A percentile compares a stretch with the other conserved stretches of the same genome.
Evolutionary conservation across 2,113 vertebrate genomes (phyloP).

Genomic region (Clarias macrocephalus): DNA sequence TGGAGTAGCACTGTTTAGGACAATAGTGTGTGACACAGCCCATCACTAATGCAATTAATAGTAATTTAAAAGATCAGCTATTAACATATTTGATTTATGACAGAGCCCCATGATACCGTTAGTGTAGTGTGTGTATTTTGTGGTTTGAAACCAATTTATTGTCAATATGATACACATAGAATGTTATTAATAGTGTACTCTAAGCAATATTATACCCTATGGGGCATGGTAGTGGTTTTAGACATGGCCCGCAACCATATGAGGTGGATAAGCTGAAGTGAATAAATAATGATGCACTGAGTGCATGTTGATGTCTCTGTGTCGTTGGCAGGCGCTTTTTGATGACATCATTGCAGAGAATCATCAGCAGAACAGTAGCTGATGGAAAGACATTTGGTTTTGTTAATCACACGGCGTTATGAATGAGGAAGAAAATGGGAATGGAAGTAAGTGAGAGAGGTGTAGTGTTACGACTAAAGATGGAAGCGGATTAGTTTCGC

Average conservation of each 20-base stretch:
- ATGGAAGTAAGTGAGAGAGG: constrained; percentile 29
- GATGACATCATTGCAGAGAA: background rate
- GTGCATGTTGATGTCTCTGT: background rate
- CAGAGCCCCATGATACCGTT: background rate
- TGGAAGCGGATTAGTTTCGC: constrained; percentile 59
- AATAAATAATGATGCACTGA: background rate
- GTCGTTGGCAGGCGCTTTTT: background rate
- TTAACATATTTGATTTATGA: background rate
- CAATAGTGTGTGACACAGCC: background rate
- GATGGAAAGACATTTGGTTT: constrained; percentile 21
- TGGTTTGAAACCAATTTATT: background rate
- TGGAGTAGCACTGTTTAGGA: background rate
- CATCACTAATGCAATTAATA: background rate
- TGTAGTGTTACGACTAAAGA: constrained; percentile 61
- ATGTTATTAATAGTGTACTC: too few relatives aligned
- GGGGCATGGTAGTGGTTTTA: too few relatives aligned
- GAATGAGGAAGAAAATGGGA: constrained; percentile 13
- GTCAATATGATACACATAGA: background rate
- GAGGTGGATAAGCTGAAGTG: too few relatives aligned
- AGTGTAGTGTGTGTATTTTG: background rate
- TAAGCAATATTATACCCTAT: background rate
- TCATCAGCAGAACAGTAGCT: constrained; percentile 27
- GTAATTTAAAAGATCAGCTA: background rate
- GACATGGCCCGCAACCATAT: background rate
- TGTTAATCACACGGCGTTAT: background rate